Evolutionary conservation across 2,113 vertebrate species (phyloP).

Genomic region (Zosterops lateralis): DNA sequence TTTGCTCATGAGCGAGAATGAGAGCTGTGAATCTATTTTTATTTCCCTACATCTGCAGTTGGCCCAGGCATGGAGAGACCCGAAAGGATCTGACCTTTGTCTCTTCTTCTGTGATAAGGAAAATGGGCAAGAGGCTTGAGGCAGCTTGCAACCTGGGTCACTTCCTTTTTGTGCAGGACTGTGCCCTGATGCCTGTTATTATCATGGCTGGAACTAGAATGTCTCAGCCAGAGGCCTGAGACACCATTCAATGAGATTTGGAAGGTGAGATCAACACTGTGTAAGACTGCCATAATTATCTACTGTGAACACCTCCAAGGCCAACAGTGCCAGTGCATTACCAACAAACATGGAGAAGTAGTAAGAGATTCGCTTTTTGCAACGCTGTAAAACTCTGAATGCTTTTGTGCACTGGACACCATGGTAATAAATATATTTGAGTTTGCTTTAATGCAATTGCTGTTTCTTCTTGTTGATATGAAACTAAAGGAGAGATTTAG

Average conservation of each 20-base stretch:
- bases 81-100: background rate
- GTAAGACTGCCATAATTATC: background rate
- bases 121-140: background rate
- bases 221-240: background rate
- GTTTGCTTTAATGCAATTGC: background rate
- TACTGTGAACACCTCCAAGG: background rate
- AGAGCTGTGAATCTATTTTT: background rate
- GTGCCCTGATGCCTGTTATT: background rate
- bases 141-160: background rate
- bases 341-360: background rate
- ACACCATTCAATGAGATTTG: fast-evolving
- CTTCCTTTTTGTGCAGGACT: background rate
- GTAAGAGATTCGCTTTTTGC: background rate
- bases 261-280: background rate
- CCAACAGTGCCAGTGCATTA: background rate
- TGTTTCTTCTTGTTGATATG: background rate
- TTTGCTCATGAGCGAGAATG: background rate
- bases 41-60: background rate
- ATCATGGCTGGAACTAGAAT: background rate
- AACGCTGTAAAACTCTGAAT: background rate
- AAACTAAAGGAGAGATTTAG: background rate
- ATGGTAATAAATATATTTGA: background rate
- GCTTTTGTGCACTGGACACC: background rate
- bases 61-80: background rate
- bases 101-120: background rate